Evolutionary conservation across 2,888 invertebrate genomes (phyloP).

Genomic region (Zhuqinia jingwanae): DNA sequence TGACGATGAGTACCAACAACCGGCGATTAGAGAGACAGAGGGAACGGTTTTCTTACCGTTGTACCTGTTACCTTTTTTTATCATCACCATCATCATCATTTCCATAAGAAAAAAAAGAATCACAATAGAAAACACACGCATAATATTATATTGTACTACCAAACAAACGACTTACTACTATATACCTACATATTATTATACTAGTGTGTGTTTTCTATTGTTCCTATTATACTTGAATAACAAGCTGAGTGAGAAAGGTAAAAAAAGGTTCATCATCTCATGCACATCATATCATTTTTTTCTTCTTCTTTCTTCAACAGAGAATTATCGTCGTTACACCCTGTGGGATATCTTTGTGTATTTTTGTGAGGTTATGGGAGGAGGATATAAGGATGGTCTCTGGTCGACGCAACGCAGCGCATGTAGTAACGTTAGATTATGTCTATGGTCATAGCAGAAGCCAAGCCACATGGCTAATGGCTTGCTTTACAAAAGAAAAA

Average conservation of each 20-base stretch:
- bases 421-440: too few species aligned
- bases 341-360: constrained; percentile 69
- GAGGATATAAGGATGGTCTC: constrained; percentile 9
- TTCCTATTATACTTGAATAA: constrained; percentile 34
- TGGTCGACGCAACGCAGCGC: too few species aligned
- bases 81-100: constrained; percentile 41
- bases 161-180: constrained; percentile 43
- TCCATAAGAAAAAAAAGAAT: too few species aligned
- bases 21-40: constrained; percentile 33
- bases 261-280: constrained; percentile 58
- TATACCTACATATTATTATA: too few species aligned
- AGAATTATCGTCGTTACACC: constrained; percentile 68
- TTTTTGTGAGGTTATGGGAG: constrained; percentile 41
- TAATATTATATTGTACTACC: background rate
- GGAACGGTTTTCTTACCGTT: constrained; percentile 18
- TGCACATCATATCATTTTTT: background rate
- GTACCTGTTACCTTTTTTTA: constrained; percentile 66
- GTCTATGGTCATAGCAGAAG: background rate
- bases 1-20: constrained; percentile 30
- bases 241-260: constrained; percentile 36
- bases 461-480: constrained; percentile 63
- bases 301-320: constrained; percentile 20
- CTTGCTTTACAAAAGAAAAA: constrained; percentile 16
- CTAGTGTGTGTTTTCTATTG: constrained; percentile 57
- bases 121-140: constrained; percentile 32